A percentile compares a stretch with the other conserved stretches of the same genome.
Conservation (phyloP, 2,113 vertebrate species). For the Lepus europaeus region DNA sequence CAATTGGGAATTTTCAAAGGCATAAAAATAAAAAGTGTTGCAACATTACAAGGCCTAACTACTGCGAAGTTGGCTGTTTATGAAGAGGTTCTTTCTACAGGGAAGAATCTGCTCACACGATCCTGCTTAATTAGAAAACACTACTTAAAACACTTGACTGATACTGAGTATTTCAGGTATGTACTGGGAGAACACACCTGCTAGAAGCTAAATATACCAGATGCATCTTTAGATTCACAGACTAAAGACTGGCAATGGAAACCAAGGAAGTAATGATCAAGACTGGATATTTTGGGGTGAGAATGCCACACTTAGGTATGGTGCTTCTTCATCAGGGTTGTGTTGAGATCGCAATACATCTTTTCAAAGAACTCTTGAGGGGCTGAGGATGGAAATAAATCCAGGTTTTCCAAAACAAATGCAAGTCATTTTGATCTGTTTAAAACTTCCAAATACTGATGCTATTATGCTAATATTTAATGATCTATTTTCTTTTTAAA, state of each 20-base stretch:
- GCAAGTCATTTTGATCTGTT: neutral
- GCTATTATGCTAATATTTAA: neutral
- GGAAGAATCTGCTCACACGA: constrained; percentile 70
- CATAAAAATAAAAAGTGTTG: constrained; percentile 62
- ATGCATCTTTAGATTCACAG: constrained; percentile 41
- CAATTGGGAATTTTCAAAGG: constrained; percentile 53
- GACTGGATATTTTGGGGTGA: constrained; percentile 50
- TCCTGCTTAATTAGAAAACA: constrained; percentile 77
- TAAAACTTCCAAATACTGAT: constrained; percentile 12
- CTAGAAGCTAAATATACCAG: constrained; percentile 68
- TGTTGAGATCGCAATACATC: neutral
- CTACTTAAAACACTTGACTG: constrained; percentile 73
- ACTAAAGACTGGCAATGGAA: constrained; percentile 45
- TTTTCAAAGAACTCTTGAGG: neutral
- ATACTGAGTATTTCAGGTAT: constrained; percentile 71
- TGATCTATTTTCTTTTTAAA: constrained; percentile 6
- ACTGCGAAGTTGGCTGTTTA: constrained; percentile 62
- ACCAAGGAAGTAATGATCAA: constrained; percentile 45
- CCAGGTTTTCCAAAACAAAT: constrained; percentile 33
- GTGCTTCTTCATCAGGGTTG: neutral
- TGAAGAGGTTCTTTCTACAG: constrained; percentile 56
- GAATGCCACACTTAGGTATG: neutral
- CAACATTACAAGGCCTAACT: constrained; percentile 52
- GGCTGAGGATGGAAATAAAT: neutral
- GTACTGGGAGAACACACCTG: constrained; percentile 65